phyloP scores from a whole-genome alignment of 2,888 invertebrate species.

The Choristoneura rosaceana region DNA sequence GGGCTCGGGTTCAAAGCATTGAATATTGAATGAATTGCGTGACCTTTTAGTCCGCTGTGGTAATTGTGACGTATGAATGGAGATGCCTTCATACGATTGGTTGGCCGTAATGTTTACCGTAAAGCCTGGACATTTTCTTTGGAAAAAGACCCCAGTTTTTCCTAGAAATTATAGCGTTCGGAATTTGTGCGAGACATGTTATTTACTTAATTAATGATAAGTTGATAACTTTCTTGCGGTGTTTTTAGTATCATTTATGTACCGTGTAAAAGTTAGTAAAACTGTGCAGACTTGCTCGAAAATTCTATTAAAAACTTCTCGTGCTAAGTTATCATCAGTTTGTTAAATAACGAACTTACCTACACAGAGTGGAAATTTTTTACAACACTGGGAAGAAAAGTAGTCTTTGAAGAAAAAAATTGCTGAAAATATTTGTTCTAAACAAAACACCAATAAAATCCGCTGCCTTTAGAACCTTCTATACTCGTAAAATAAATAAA shows the following conservation, averaged over 20 bases:
- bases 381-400: too few species aligned
- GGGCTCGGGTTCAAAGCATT: constrained; percentile 19
- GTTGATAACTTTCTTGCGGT: too few species aligned
- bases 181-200: too few species aligned
- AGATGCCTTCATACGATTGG: constrained; percentile 11
- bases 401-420: too few species aligned
- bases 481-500: too few species aligned
- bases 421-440: too few species aligned
- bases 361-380: background rate
- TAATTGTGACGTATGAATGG: constrained; percentile 13
- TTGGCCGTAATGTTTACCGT: constrained; percentile 3
- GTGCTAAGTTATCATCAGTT: background rate
- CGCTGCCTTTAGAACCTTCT: too few species aligned
- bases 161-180: background rate
- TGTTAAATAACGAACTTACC: background rate
- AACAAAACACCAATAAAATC: too few species aligned
- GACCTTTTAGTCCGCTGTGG: constrained; percentile 12
- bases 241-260: too few species aligned
- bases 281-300: background rate
- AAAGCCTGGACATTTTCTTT: background rate
- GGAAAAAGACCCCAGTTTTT: background rate
- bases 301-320: constrained; percentile 8
- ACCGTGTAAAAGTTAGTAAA: background rate
- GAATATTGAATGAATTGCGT: constrained; percentile 29
- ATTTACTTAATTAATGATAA: too few species aligned